Evolutionary conservation across 2,888 invertebrate genomes (phyloP).

Genomic region (Trisateles emortualis): DNA sequence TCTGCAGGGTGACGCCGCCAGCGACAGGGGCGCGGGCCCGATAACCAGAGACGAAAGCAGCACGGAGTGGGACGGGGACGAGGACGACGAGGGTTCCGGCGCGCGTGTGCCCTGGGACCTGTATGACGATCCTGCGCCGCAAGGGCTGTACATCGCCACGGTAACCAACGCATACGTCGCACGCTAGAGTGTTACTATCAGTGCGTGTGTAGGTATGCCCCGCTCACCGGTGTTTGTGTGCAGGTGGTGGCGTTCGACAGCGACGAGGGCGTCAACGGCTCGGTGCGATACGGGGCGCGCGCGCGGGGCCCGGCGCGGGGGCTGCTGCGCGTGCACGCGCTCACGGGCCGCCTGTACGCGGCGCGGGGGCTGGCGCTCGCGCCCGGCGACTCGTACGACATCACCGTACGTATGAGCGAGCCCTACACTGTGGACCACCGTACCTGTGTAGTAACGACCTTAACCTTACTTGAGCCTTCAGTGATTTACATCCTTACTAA

Average conservation of each 20-base stretch:
- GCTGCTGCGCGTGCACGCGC: slow-evolving; percentile 93
- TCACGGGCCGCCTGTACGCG: slow-evolving; percentile 93
- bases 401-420: slow-evolving; percentile 43
- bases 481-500: too few species aligned
- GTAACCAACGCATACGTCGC: slow-evolving; percentile 47
- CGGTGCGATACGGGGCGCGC: slow-evolving; percentile 91
- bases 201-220: too few species aligned
- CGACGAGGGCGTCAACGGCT: slow-evolving; percentile 94
- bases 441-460: neutral
- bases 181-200: too few species aligned
- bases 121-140: slow-evolving; percentile 47
- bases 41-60: slow-evolving; percentile 56
- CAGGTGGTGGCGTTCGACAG: slow-evolving; percentile 94
- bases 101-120: slow-evolving; percentile 57
- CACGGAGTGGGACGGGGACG: slow-evolving; percentile 67
- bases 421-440: neutral
- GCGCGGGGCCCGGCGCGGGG: slow-evolving; percentile 91
- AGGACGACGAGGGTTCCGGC: slow-evolving; percentile 63
- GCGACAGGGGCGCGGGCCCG: slow-evolving; percentile 33
- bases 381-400: slow-evolving; percentile 80
- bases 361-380: slow-evolving; percentile 88
- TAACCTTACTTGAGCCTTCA: too few species aligned
- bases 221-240: too few species aligned
- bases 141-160: slow-evolving; percentile 64
- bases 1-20: slow-evolving; percentile 35